phyloP scores from a whole-genome alignment of 2,797 vertebrate genomes.

The Serranus cabrilla region DNA sequence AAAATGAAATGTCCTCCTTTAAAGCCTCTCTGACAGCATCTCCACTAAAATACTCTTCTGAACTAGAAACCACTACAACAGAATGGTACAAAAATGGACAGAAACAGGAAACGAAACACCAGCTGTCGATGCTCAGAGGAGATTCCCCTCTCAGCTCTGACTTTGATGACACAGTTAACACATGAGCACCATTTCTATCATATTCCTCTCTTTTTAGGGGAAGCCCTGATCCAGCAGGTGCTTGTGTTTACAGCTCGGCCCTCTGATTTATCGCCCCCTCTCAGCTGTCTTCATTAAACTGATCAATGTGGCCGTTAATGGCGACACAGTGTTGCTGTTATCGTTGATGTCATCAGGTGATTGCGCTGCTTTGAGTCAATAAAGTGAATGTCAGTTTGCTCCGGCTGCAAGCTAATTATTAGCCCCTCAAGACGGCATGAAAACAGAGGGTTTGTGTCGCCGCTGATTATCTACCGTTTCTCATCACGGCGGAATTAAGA shows the following conservation, averaged over 20 bases:
- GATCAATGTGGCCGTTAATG: conserved; percentile 38
- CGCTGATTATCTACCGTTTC: conserved; percentile 21
- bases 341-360: conserved; percentile 36
- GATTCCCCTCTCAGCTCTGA: conserved; percentile 14
- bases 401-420: conserved; percentile 37
- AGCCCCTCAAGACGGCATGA: background rate
- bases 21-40: conserved; percentile 25
- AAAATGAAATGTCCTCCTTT: conserved; percentile 33
- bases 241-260: background rate
- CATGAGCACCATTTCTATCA: background rate
- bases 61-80: conserved; percentile 27
- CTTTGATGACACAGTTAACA: conserved; percentile 6
- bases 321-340: conserved; percentile 8
- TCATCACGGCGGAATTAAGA: conserved; percentile 13
- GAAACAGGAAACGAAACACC: conserved; percentile 25
- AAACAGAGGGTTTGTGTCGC: background rate
- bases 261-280: conserved; percentile 1
- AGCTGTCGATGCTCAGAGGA: conserved; percentile 36
- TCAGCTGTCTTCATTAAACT: conserved; percentile 24
- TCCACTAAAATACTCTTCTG: conserved; percentile 36
- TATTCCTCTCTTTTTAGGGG: background rate
- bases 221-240: background rate
- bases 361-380: conserved; percentile 41
- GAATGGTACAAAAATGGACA: conserved; percentile 23
- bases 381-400: conserved; percentile 31